These are phyloP conservation scores for Priocnemis perturbator DNA, from an alignment of 2,888 invertebrate genomes.

Conservation along the genomic window DNA sequence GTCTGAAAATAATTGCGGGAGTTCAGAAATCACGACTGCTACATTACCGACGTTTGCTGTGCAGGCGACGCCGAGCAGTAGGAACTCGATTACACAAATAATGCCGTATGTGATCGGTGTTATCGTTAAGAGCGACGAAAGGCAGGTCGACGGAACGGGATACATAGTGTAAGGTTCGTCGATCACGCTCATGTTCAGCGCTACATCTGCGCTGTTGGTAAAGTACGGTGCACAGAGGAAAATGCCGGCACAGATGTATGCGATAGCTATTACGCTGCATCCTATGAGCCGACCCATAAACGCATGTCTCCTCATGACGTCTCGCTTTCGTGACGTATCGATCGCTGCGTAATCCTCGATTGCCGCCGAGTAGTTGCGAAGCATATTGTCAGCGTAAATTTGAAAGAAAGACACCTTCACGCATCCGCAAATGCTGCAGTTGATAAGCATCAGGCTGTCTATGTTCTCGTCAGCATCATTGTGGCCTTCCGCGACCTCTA, in stretches of 20 bases:
- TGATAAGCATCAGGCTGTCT: not conserved
- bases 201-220: no score
- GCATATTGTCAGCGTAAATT: not conserved
- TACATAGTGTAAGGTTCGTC: not conserved
- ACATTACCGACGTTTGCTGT: not conserved
- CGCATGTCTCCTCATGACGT: conserved; percentile 21
- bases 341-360: conserved; percentile 19
- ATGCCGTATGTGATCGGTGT: not conserved
- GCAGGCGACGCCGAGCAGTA: not conserved
- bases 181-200: not conserved
- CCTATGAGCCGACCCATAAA: conserved; percentile 18
- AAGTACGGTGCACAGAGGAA: no score
- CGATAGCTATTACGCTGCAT: conserved; percentile 8
- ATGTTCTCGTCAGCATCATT: not conserved
- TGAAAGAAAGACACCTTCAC: no score
- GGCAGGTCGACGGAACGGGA: not conserved
- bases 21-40: no score
- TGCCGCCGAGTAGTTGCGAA: conserved; percentile 18
- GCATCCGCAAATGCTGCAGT: not conserved
- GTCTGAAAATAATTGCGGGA: no score
- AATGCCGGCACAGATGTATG: conserved; percentile 1
- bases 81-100: not conserved
- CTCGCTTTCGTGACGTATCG: conserved; percentile 11
- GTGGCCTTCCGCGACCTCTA: not conserved
- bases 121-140: not conserved